A percentile compares a stretch with the other conserved stretches of the same genome.
Evolutionary conservation across 2,797 vertebrate genomes (phyloP).

Genomic region (Thripadectes ignobilis): DNA sequence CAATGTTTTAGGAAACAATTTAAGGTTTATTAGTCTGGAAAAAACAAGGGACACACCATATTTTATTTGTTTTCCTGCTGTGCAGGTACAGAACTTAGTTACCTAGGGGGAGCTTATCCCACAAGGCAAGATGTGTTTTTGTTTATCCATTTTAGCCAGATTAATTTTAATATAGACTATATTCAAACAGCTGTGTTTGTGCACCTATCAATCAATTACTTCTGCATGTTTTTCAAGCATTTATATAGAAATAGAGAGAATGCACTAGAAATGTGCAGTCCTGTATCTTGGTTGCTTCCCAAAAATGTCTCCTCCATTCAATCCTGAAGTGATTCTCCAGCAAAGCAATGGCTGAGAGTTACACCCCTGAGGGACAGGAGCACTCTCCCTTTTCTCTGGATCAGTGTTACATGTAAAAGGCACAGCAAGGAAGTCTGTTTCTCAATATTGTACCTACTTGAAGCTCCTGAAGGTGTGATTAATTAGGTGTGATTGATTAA

Average conservation of each 20-base stretch:
- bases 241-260: not conserved
- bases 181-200: not conserved
- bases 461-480: conserved; percentile 20
- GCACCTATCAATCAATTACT: not conserved
- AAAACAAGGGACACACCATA: not conserved
- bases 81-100: not conserved
- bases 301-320: not conserved
- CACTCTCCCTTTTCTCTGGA: not conserved
- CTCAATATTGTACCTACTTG: not conserved
- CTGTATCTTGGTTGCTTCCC: not conserved
- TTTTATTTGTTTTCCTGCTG: not conserved
- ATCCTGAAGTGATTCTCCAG: not conserved
- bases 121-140: not conserved
- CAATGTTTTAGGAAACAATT: not conserved
- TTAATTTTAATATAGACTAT: not conserved
- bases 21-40: not conserved
- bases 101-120: not conserved
- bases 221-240: not conserved
- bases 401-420: not conserved
- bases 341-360: not conserved
- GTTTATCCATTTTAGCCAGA: not conserved
- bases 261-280: not conserved
- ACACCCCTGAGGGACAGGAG: not conserved
- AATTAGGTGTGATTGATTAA: conserved; percentile 51
- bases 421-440: not conserved